A percentile compares a stretch with the other conserved stretches of the same genome.
Conservation (phyloP, 1,140 invertebrate species). For the Procambarus virginalis region DNA sequence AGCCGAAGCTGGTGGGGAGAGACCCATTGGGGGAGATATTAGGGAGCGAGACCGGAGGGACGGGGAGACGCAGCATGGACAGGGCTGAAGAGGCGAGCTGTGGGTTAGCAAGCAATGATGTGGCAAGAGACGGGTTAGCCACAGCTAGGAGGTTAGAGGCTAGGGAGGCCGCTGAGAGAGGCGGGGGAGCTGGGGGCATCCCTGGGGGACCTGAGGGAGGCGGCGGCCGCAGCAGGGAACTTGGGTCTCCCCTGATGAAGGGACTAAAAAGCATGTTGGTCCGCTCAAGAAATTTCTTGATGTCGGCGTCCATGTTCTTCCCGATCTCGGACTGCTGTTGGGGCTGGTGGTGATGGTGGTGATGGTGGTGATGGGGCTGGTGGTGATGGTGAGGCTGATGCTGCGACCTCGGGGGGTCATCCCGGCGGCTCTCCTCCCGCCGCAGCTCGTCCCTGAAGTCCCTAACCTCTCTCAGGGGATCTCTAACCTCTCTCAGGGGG, state of each 20-base stretch:
- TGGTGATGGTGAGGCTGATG: constrained; percentile 60
- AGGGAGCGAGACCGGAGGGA: constrained; percentile 79
- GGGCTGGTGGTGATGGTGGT: constrained; percentile 72
- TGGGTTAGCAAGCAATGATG: constrained; percentile 65
- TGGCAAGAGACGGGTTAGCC: constrained; percentile 71
- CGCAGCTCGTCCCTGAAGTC: constrained; percentile 59
- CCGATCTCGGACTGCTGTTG: constrained; percentile 69
- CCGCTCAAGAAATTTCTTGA: constrained; percentile 69
- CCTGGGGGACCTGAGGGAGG: constrained; percentile 63
- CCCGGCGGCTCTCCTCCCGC: constrained; percentile 43
- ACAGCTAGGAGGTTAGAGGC: constrained; percentile 73
- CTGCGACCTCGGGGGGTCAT: constrained; percentile 53
- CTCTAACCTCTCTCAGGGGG: neutral
- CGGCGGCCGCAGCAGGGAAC: constrained; percentile 64
- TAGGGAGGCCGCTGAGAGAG: constrained; percentile 68
- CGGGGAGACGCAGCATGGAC: constrained; percentile 73
- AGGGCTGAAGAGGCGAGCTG: constrained; percentile 68
- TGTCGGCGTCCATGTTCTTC: constrained; percentile 66
- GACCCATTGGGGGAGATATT: constrained; percentile 77
- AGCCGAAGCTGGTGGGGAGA: constrained; percentile 74
- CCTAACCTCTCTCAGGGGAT: constrained; percentile 44
- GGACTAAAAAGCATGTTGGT: constrained; percentile 69
- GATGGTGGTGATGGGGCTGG: constrained; percentile 72
- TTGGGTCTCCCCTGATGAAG: constrained; percentile 66
- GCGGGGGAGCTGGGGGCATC: constrained; percentile 74